Base-by-base conservation (phyloP, 2,113 vertebrate species). In the Aspiorhynchus laticeps region DNA sequence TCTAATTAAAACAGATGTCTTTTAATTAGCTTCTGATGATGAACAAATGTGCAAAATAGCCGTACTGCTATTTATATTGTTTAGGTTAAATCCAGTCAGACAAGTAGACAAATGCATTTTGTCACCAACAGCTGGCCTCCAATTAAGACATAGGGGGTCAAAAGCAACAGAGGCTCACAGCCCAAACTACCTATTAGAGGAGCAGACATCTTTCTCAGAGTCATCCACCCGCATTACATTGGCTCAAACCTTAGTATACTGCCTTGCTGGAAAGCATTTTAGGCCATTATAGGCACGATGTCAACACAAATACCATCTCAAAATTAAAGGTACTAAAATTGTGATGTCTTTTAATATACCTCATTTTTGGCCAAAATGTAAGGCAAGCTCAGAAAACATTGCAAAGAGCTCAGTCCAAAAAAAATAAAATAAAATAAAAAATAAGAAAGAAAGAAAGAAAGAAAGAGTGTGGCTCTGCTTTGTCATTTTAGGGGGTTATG, bases 71-170 rank as follows among this genome's bases (percentile, higher is more conserved):
- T 93, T 91, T 90, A 89, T 91, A 85, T 90, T 80, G 90, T 83
- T 92, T 91, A 90, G 88, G 76, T 74, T 86, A 91, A 93, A 95
- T 93, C 4, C 14, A 87, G 90, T 89, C 91, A 88, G 92, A 95
- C 95, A 95, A 93, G 91, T 79, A 95, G 93, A 95, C 94, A 96
- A 95, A 96, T 94, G 89, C 85, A 91, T 94, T 90, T 93, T 95
- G 93, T 94, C 93, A 91, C 6, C 74, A 93, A 93, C 93, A 96
- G 94, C 93, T 95, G 94, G 91, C 92, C 91, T 91, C 91, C 91
- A 89, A 88, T 92, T 95, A 94, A 93, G 89, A 91, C 91, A 94
- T 80, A 51, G 86, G 80, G 36, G 51, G 53, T 80, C 43, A 46
- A 46, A 46, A 46, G 43, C 43, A 46, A 46, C 1, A 5, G 48